phyloP scores from a whole-genome alignment of 2,113 vertebrate species.

The Brachypteracias leptosomus region DNA sequence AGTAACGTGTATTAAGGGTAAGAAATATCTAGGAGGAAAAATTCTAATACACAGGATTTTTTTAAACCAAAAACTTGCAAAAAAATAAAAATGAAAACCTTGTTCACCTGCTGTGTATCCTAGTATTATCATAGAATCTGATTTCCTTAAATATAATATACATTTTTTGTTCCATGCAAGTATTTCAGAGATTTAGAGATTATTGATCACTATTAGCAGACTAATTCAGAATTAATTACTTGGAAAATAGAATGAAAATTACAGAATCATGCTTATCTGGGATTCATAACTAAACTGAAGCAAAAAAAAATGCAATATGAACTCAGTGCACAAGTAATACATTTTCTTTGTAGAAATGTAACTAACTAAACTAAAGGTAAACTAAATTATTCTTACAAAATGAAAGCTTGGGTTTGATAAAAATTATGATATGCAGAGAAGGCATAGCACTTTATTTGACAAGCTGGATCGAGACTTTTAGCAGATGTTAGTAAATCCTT shows the following conservation, averaged over 20 bases:
- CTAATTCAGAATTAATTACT: neutral
- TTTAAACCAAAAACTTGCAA: neutral
- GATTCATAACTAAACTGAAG: neutral
- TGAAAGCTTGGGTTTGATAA: neutral
- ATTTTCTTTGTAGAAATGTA: neutral
- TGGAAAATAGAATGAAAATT: neutral
- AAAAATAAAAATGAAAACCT: neutral
- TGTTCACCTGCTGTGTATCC: neutral
- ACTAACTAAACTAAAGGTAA: too few relatives aligned
- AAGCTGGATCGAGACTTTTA: neutral
- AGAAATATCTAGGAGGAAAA: neutral
- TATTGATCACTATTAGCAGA: neutral
- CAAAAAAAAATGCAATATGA: neutral
- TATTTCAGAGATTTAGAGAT: neutral
- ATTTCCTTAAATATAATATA: neutral
- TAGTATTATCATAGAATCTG: neutral
- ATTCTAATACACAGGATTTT: neutral
- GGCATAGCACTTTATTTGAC: neutral
- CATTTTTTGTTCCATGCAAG: neutral
- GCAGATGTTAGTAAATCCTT: neutral
- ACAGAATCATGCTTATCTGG: neutral
- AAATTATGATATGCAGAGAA: neutral
- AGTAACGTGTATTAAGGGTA: neutral
- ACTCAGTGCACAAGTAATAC: neutral
- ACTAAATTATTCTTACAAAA: neutral